Evolutionary conservation across 2,797 vertebrate species (phyloP).

Genomic region (Parauchenoglanis punctatus): DNA sequence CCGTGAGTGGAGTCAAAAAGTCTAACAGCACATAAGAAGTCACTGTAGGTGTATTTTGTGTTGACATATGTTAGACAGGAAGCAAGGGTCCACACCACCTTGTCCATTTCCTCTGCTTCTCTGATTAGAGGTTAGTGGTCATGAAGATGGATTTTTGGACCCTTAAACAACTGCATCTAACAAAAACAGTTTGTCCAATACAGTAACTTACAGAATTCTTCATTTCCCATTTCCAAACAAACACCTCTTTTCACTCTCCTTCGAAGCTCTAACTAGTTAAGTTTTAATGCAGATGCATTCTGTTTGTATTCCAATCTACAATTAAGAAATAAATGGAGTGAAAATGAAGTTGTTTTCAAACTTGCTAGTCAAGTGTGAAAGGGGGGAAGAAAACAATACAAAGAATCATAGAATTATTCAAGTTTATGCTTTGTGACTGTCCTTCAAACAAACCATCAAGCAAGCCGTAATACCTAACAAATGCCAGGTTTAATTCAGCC

Average conservation of each 20-base stretch:
- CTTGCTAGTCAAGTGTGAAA: constrained; percentile 30
- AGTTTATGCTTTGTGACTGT: constrained; percentile 47
- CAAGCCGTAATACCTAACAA: constrained; percentile 42
- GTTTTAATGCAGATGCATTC: constrained; percentile 11
- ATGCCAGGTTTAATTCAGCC: constrained; percentile 41
- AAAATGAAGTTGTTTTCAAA: constrained; percentile 16
- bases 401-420: constrained; percentile 41
- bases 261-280: not conserved
- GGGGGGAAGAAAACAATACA: constrained; percentile 26
- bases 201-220: not conserved
- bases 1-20: not conserved
- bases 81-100: constrained; percentile 36
- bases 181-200: not conserved
- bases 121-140: constrained; percentile 41
- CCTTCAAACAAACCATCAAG: constrained; percentile 40
- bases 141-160: constrained; percentile 24
- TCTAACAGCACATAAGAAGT: not conserved
- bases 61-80: constrained; percentile 40
- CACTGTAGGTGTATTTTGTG: not conserved
- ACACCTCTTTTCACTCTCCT: not conserved
- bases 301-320: constrained; percentile 7
- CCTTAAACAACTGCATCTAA: not conserved
- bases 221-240: constrained; percentile 3
- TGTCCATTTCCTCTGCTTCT: constrained; percentile 33
- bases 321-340: not conserved